Percentiles rank a stretch among this genome's conserved stretches.
Conservation (phyloP, 2,797 vertebrate species). For the Spinus olivaceus region DNA sequence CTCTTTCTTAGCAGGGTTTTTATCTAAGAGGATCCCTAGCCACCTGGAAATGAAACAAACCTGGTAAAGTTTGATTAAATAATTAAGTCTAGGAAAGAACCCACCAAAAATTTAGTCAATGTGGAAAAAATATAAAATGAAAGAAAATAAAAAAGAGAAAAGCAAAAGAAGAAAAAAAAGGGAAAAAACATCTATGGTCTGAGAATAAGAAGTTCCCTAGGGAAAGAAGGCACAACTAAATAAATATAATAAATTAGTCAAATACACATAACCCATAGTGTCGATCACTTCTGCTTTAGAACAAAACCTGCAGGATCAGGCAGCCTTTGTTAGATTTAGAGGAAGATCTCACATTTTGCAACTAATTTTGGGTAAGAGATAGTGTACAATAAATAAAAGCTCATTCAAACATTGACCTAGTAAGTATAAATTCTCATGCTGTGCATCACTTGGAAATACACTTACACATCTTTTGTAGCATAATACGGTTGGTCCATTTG, state of each 20-base stretch:
- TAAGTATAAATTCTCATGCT: neutral
- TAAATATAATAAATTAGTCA: neutral
- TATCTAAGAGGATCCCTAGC: neutral
- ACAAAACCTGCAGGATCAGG: neutral
- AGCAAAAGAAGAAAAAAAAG: accelerated
- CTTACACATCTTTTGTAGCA: slow-evolving; percentile 86
- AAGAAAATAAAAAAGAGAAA: neutral
- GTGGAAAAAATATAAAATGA: neutral
- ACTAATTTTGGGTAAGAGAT: neutral
- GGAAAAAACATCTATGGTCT: neutral
- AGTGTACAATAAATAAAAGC: neutral
- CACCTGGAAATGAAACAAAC: neutral
- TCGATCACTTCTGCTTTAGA: neutral
- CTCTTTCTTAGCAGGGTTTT: neutral
- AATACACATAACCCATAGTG: neutral
- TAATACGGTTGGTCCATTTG: slow-evolving; percentile 95
- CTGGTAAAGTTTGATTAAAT: neutral
- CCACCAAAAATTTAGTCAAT: neutral
- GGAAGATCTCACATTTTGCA: neutral
- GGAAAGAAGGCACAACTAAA: neutral
- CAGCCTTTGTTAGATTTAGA: neutral
- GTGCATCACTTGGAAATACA: neutral
- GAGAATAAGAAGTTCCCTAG: neutral
- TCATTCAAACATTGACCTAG: neutral
- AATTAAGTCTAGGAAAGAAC: neutral